Evolutionary conservation across 2,113 vertebrate genomes (phyloP).

Genomic region (Castor canadensis): DNA sequence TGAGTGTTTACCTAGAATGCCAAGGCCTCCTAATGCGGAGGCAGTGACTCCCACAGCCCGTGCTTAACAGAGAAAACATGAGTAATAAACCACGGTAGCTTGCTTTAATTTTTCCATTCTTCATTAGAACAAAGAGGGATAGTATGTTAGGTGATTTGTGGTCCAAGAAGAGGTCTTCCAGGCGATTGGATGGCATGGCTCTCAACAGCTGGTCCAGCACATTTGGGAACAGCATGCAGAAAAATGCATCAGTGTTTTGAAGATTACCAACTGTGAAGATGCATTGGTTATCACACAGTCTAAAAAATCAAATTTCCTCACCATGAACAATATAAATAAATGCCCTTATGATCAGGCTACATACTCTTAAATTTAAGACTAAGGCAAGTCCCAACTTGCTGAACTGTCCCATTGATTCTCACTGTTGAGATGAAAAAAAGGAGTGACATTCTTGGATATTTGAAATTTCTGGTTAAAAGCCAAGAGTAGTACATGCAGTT

Average conservation of each 20-base stretch:
- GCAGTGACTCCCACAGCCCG: slow-evolving; percentile 53
- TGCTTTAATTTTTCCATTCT: slow-evolving; percentile 54
- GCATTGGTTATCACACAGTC: slow-evolving; percentile 65
- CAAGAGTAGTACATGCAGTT: slow-evolving; percentile 23
- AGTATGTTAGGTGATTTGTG: slow-evolving; percentile 58
- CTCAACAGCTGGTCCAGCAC: slow-evolving; percentile 78
- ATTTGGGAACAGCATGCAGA: slow-evolving; percentile 79
- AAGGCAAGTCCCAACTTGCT: not conserved
- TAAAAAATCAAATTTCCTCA: slow-evolving; percentile 56
- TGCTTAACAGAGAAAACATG: slow-evolving; percentile 67
- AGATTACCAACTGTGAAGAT: slow-evolving; percentile 79
- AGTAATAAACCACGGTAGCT: slow-evolving; percentile 64
- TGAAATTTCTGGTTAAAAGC: not conserved
- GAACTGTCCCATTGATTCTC: slow-evolving; percentile 2
- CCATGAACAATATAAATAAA: slow-evolving; percentile 29
- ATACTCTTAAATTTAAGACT: slow-evolving; percentile 17
- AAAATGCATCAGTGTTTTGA: slow-evolving; percentile 77
- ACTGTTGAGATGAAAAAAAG: not conserved
- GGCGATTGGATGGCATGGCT: slow-evolving; percentile 59
- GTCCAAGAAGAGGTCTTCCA: slow-evolving; percentile 72
- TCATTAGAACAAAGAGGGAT: slow-evolving; percentile 69
- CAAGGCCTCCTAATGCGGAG: slow-evolving; percentile 43
- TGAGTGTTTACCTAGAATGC: slow-evolving; percentile 70
- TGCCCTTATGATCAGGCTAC: not conserved
- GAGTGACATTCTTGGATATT: not conserved